These are phyloP conservation scores for Drosophila tropicalis DNA, from an alignment of 1,140 invertebrate genomes.

Conservation along the genomic window DNA sequence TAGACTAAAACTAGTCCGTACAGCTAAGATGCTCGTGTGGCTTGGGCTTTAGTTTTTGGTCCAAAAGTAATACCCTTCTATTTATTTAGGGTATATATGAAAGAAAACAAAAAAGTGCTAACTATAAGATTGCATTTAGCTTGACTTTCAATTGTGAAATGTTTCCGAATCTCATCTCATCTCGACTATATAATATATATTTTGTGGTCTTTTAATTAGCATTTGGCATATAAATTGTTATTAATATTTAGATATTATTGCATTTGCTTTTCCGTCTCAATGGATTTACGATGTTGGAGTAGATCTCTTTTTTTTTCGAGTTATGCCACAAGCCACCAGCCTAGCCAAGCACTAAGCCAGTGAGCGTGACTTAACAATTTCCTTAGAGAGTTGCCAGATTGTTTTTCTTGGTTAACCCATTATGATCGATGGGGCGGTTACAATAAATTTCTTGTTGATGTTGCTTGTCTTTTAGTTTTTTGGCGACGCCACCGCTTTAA, in stretches of 20 bases:
- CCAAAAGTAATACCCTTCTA: neutral
- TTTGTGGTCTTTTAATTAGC: conserved; percentile 34
- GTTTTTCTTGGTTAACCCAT: conserved; percentile 6
- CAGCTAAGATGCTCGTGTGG: no score
- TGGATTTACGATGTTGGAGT: conserved; percentile 58
- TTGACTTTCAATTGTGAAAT: conserved; percentile 4
- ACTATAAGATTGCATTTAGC: conserved; percentile 37
- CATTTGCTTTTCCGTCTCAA: conserved; percentile 25
- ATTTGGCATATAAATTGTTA: conserved; percentile 45
- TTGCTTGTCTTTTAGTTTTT: conserved; percentile 12
- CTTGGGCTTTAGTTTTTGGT: no score
- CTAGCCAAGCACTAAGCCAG: conserved; percentile 9
- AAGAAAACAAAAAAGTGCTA: conserved; percentile 42
- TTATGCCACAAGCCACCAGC: conserved; percentile 16
- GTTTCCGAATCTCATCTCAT: neutral
- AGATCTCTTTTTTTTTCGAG: conserved; percentile 20
- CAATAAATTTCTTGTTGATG: conserved; percentile 7
- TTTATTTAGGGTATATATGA: neutral
- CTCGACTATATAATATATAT: conserved; percentile 25
- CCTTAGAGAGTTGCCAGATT: conserved; percentile 38
- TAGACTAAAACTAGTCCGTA: no score
- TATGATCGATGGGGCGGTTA: conserved; percentile 13
- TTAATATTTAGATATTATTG: conserved; percentile 53
- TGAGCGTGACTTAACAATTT: conserved; percentile 60
- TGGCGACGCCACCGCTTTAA: conserved; percentile 11